phyloP scores from a whole-genome alignment of 2,797 vertebrate genomes.

The Notamacropus eugenii region DNA sequence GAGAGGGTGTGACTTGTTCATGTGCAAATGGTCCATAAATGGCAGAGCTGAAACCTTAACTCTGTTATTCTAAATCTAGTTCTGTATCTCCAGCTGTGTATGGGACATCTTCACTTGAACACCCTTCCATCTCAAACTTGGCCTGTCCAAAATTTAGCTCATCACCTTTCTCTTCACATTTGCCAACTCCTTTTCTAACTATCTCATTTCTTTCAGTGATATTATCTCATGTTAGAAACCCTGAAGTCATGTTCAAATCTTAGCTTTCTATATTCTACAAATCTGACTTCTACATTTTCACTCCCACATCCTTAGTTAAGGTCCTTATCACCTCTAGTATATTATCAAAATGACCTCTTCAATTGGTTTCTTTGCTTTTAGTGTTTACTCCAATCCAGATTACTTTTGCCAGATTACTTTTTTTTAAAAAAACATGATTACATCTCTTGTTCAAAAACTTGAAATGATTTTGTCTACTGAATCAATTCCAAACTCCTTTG shows the following conservation, averaged over 20 bases:
- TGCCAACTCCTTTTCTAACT: background rate
- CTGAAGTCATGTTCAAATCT: background rate
- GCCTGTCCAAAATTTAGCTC: background rate
- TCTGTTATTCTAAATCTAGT: background rate
- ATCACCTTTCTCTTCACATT: background rate
- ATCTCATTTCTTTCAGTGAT: background rate
- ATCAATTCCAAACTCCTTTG: background rate
- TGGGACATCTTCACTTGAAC: background rate
- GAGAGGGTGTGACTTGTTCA: background rate
- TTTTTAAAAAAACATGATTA: background rate
- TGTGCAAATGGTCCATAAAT: background rate
- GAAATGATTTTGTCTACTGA: background rate
- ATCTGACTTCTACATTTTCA: background rate
- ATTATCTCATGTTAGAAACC: background rate
- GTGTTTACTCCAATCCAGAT: background rate
- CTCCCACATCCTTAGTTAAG: background rate
- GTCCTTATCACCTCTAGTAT: background rate
- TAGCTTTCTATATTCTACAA: background rate
- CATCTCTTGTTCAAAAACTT: background rate
- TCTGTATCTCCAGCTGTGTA: too few species aligned
- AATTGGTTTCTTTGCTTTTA: background rate
- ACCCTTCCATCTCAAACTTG: background rate
- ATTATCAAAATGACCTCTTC: background rate
- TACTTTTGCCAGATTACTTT: background rate
- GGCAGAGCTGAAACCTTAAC: background rate